phyloP scores from a whole-genome alignment of 2,113 vertebrate genomes.

The Albula goreensis region DNA sequence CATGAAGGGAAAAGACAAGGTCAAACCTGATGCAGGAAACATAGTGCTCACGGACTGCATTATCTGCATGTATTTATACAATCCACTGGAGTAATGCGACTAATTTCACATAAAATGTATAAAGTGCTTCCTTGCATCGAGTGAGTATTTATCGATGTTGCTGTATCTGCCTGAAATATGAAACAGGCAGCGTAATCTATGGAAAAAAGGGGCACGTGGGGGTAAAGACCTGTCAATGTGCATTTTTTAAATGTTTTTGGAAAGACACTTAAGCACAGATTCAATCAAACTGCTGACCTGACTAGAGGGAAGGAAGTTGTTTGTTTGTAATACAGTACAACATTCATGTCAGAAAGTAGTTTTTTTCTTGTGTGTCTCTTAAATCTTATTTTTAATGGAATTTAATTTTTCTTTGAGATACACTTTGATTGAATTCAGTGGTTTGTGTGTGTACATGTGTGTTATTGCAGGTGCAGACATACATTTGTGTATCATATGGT shows the following conservation, averaged over 20 bases:
- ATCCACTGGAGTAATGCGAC: constrained; percentile 26
- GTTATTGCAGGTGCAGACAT: too few species aligned
- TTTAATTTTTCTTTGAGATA: too few species aligned
- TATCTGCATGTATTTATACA: constrained; percentile 37
- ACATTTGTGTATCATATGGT: too few species aligned
- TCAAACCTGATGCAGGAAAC: constrained; percentile 41
- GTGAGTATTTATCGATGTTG: constrained; percentile 11
- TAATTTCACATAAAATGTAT: constrained; percentile 16
- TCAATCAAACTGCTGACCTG: not conserved
- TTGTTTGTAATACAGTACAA: not conserved
- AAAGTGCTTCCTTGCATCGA: constrained; percentile 2
- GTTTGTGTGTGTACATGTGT: not conserved
- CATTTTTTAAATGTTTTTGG: not conserved
- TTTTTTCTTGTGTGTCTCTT: not conserved
- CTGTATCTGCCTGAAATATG: not conserved
- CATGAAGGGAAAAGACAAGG: constrained; percentile 44
- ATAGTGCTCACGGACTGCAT: constrained; percentile 39
- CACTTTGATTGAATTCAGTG: not conserved
- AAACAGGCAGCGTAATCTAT: not conserved
- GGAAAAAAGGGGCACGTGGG: not conserved
- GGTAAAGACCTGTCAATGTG: not conserved
- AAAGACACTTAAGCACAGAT: not conserved
- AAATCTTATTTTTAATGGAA: too few species aligned
- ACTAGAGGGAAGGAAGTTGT: not conserved
- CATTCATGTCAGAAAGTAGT: not conserved